A percentile compares a stretch with the other conserved stretches of the same genome.
Conservation (phyloP, 1,140 invertebrate species). For the Drosophila albomicans region DNA sequence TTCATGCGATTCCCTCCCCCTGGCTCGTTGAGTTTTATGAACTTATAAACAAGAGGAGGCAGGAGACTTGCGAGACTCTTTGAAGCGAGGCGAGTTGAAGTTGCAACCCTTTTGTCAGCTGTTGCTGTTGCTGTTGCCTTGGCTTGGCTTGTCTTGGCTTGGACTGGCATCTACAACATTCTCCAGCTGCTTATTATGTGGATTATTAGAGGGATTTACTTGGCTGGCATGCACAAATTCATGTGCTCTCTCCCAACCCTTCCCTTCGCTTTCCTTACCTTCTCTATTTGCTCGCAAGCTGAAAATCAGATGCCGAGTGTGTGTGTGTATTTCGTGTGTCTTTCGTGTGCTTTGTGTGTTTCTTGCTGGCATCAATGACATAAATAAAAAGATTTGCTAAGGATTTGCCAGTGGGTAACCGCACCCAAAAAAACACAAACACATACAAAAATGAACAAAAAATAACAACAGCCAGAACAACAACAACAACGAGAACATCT, state of each 20-base stretch:
- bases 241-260: constrained; percentile 44
- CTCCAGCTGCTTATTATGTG: constrained; percentile 79
- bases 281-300: neutral
- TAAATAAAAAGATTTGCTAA: constrained; percentile 84
- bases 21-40: constrained; percentile 83
- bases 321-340: constrained; percentile 28
- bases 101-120: constrained; percentile 74
- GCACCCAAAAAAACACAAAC: constrained; percentile 33
- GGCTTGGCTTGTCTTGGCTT: neutral
- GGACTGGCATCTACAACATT: constrained; percentile 6
- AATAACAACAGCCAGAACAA: constrained; percentile 21
- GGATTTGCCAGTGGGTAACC: constrained; percentile 79
- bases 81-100: constrained; percentile 2
- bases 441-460: constrained; percentile 8
- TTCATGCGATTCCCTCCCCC: neutral
- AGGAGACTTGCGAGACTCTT: constrained; percentile 4
- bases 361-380: constrained; percentile 73
- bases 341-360: constrained; percentile 30
- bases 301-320: constrained; percentile 33
- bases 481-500: constrained; percentile 24
- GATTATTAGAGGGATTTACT: constrained; percentile 84
- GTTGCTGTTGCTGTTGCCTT: constrained; percentile 27
- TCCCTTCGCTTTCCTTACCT: neutral
- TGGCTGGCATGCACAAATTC: constrained; percentile 71
- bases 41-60: constrained; percentile 83